Evolutionary conservation across 2,797 vertebrate genomes (phyloP).

Genomic region (Sparus aurata): DNA sequence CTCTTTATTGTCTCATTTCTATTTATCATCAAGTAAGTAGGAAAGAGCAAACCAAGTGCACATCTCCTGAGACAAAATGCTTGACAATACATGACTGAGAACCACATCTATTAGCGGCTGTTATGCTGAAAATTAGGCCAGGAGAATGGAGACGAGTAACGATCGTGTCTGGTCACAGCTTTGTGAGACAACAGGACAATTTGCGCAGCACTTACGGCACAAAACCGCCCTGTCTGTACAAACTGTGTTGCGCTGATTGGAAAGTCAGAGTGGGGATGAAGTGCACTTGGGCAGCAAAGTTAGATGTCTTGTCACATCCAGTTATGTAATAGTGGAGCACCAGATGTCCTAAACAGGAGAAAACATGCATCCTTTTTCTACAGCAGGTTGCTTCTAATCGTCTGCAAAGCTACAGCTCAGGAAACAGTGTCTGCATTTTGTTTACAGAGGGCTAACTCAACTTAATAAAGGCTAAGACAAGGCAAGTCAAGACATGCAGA

Average conservation of each 20-base stretch:
- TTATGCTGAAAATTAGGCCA: slow-evolving; percentile 43
- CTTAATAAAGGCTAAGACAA: not conserved
- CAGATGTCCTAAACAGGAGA: slow-evolving; percentile 6
- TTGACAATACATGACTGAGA: slow-evolving; percentile 48
- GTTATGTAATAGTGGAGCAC: slow-evolving; percentile 16
- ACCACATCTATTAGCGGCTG: slow-evolving; percentile 36
- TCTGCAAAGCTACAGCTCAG: not conserved
- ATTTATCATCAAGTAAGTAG: slow-evolving; percentile 26
- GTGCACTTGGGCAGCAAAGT: slow-evolving; percentile 27
- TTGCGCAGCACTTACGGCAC: not conserved
- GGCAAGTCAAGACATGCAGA: not conserved
- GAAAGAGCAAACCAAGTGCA: slow-evolving; percentile 24
- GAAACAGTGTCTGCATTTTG: not conserved
- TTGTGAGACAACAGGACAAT: slow-evolving; percentile 14
- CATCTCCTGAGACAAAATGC: slow-evolving; percentile 48
- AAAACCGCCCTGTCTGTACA: not conserved
- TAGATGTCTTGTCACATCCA: slow-evolving; percentile 39
- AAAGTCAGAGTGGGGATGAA: slow-evolving; percentile 21
- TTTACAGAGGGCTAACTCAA: not conserved
- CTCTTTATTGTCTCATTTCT: slow-evolving; percentile 27
- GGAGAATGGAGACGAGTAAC: slow-evolving; percentile 30
- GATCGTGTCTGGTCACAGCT: slow-evolving; percentile 5
- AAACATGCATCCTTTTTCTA: slow-evolving; percentile 1
- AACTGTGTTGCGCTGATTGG: slow-evolving; percentile 9
- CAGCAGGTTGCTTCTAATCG: slow-evolving; percentile 6